Conservation (phyloP, 2,113 vertebrate species). For the Eidolon helvum region DNA sequence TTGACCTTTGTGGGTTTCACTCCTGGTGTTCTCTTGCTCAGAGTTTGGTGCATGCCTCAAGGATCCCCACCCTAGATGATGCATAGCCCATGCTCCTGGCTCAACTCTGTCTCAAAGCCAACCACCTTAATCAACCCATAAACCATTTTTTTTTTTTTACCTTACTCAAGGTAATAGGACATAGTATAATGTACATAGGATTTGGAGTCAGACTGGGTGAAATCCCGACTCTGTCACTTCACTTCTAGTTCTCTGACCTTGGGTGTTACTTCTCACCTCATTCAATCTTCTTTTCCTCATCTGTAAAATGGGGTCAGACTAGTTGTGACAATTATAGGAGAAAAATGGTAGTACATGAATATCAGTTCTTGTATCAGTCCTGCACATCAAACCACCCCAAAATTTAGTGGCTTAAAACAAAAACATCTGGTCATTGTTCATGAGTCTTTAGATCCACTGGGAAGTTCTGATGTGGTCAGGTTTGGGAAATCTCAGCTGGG, state of each 20-base stretch:
- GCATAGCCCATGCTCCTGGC: neutral
- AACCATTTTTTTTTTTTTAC: neutral
- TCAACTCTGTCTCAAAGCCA: neutral
- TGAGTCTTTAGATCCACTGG: neutral
- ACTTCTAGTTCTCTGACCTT: neutral
- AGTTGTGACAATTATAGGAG: neutral
- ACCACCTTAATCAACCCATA: neutral
- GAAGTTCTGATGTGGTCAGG: neutral
- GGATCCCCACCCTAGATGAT: neutral
- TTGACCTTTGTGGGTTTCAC: constrained; percentile 57
- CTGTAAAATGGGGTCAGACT: neutral
- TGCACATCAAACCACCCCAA: neutral
- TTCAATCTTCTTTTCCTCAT: neutral
- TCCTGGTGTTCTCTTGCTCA: constrained; percentile 42
- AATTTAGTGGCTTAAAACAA: neutral
- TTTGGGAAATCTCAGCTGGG: neutral
- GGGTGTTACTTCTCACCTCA: neutral
- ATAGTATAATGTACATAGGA: neutral
- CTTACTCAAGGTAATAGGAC: neutral
- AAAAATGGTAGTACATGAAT: neutral
- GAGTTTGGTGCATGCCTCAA: neutral
- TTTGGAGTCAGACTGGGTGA: neutral
- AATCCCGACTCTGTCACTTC: neutral
- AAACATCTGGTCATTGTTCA: neutral
- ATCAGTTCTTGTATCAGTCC: neutral